Evolutionary conservation across 2,113 vertebrate genomes (phyloP).

Genomic region (Pomatostomus ruficeps): DNA sequence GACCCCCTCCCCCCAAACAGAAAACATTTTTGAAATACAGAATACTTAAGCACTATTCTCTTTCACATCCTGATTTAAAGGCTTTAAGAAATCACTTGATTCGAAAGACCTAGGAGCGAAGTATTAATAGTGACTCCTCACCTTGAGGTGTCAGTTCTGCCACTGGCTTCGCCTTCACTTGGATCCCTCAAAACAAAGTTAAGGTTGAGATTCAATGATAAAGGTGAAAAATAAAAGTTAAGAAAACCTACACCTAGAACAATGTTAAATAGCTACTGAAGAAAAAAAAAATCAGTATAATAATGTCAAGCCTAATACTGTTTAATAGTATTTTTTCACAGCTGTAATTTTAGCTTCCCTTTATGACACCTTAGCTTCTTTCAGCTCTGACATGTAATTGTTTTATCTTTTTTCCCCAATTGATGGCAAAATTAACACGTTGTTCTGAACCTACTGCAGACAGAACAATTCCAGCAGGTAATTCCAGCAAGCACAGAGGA

Average conservation of each 20-base stretch:
- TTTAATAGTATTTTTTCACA: neutral
- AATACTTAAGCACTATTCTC: constrained; percentile 8
- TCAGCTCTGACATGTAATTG: neutral
- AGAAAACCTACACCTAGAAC: constrained; percentile 66
- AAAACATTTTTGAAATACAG: neutral
- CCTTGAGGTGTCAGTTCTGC: constrained; percentile 91
- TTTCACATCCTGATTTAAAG: constrained; percentile 1
- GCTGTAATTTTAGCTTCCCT: neutral
- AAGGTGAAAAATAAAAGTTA: constrained; percentile 67
- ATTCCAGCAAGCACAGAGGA: constrained; percentile 8
- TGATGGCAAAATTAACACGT: neutral
- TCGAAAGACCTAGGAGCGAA: constrained; percentile 61
- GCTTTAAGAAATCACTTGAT: constrained; percentile 30
- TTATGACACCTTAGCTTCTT: neutral
- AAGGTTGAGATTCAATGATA: constrained; percentile 80
- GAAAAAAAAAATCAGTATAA: neutral
- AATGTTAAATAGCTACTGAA: constrained; percentile 36
- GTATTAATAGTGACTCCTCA: constrained; percentile 77
- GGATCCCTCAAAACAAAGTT: constrained; percentile 93
- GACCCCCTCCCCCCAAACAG: neutral
- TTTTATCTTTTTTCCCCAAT: neutral
- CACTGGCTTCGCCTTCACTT: constrained; percentile 94
- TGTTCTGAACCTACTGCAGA: neutral
- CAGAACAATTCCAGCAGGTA: neutral
- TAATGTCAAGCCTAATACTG: constrained; percentile 21